A percentile compares a stretch with the other conserved stretches of the same genome.
Evolutionary conservation across 2,113 vertebrate genomes (phyloP).

Genomic region (Triplophysa siluroides): DNA sequence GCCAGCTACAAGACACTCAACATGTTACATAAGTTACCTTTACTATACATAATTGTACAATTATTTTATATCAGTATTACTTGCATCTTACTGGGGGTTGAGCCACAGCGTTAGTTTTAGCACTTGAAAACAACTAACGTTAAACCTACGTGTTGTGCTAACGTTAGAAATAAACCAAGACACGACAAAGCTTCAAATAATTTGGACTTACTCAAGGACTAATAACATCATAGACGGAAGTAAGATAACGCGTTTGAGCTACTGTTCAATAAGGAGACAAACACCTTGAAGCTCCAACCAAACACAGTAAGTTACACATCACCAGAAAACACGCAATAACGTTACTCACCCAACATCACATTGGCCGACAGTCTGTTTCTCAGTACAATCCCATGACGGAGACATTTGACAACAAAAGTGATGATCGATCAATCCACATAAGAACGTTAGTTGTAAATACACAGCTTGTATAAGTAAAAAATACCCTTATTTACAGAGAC

Average conservation of each 20-base stretch:
- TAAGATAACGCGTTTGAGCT: background rate
- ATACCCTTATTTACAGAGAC: background rate
- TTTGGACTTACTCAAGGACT: too few relatives aligned
- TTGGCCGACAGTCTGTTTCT: too few relatives aligned
- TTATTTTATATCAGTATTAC: too few relatives aligned
- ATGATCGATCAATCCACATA: background rate
- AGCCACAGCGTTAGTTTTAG: too few relatives aligned
- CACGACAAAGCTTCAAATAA: background rate
- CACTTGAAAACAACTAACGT: background rate
- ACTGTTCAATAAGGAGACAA: background rate
- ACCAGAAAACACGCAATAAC: background rate
- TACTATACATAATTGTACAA: too few relatives aligned
- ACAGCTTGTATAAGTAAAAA: background rate
- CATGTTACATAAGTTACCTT: too few relatives aligned
- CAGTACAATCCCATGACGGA: background rate
- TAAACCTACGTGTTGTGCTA: background rate
- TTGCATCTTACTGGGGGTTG: background rate
- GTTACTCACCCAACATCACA: background rate
- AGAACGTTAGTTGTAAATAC: background rate
- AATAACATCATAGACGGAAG: background rate
- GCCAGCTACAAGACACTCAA: too few relatives aligned
- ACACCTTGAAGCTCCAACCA: conserved; percentile 1
- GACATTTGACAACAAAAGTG: background rate
- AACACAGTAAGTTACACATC: conserved; percentile 24
- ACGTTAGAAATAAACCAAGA: background rate